Evolutionary conservation across 2,113 vertebrate genomes (phyloP), one percentile per base, ranked within the genome.

Genomic region (Malurus cyaneus): DNA sequence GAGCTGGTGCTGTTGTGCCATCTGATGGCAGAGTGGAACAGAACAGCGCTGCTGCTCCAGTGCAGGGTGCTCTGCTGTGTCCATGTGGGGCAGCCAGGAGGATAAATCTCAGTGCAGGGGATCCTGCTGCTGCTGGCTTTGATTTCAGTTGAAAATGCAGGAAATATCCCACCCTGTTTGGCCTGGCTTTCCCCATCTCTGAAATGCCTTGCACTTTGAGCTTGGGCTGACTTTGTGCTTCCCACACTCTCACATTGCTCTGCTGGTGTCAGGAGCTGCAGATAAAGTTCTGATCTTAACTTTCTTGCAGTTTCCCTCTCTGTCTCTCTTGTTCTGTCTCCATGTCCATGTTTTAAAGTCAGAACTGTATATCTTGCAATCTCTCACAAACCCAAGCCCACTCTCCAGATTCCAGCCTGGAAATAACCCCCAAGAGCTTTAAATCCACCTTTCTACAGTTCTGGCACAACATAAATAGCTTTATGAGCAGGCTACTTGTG

Each of bases 1-100:
- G 59, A 44, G 4, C 20, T 31, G 61, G 77, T 41, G 52, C 31
- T 86, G 56, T 46, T 88, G 53, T 96, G 97, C 96, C 97, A 93
- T 57, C 96, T 96, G 42, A 86, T 50, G 96, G 95, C 65, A 53
- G 89, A 78, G 81, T 87, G 66, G 52, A 47, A 36, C 79, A 39
- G 12, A 52, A 25, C n/a, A 34, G 1, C 3, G 28, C 2, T 13
- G 4, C n/a, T 67, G 44, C 28, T 56, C 36, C 31, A 8, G 1
- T 0, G 41, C 49, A 13, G 19, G 12, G 23, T 5, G 3, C 31
- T 46, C 5, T 3, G 11, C 3, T 8, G 7, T 8, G 4, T 61
- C 64, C 39, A 7, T 4, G 8, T 25, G 23, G 50, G 13, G 39
- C 61, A 70, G 36, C 52, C n/a, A 1, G 17, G 46, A 36, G 41